These are phyloP conservation scores for Todiramphus chloris DNA, from an alignment of 2,113 vertebrate genomes.

Conservation along the genomic window DNA sequence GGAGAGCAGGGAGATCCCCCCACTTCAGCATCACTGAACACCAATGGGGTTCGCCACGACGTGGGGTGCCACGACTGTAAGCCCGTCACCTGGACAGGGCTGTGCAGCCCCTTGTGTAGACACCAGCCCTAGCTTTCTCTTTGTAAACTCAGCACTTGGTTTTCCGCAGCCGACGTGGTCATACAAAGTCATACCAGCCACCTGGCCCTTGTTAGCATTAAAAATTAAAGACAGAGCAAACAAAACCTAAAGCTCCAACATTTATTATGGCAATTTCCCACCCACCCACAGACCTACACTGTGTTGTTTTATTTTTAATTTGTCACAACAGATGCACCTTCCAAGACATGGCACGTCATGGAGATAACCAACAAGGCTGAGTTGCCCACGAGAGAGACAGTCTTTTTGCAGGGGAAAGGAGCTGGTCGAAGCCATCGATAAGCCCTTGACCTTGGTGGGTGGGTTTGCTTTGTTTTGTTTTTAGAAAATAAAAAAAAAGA, in stretches of 20 bases:
- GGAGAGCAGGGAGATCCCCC: conserved; percentile 49
- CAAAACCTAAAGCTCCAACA: conserved; percentile 82
- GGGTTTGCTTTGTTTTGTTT: conserved; percentile 36
- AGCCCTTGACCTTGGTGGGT: conserved; percentile 67
- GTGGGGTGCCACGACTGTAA: not conserved
- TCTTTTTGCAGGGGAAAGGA: conserved; percentile 57
- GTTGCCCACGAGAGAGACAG: conserved; percentile 65
- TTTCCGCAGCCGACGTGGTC: conserved; percentile 1
- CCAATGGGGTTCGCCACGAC: conserved; percentile 7
- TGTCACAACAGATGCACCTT: conserved; percentile 65
- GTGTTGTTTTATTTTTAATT: conserved; percentile 49
- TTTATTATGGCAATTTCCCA: conserved; percentile 80
- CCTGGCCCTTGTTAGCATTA: conserved; percentile 62
- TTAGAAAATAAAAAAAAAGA: not conserved
- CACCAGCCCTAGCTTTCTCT: not conserved
- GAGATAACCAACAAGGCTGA: conserved; percentile 69
- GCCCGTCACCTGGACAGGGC: not conserved
- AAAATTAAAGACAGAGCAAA: conserved; percentile 78
- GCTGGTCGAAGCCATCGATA: conserved; percentile 17
- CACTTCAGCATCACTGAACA: conserved; percentile 45
- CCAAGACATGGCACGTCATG: conserved; percentile 68
- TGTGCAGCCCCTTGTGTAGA: not conserved
- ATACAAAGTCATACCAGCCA: conserved; percentile 40
- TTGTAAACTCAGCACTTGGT: not conserved
- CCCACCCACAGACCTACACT: conserved; percentile 43